These are phyloP conservation scores for Syrphus vitripennis DNA, from an alignment of 2,888 invertebrate species.

Conservation along the genomic window DNA sequence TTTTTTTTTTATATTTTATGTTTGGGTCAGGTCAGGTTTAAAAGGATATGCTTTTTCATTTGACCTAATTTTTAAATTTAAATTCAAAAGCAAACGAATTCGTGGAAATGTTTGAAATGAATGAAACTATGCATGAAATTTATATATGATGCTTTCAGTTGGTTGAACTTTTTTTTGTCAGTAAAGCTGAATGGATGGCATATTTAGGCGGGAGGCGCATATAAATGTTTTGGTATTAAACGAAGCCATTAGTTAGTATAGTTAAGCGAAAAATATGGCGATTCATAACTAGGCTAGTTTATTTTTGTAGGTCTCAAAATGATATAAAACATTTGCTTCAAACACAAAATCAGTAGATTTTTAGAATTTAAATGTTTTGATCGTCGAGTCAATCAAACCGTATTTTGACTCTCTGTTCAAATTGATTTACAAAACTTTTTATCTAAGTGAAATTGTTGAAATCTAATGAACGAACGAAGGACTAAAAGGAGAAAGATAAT, in stretches of 20 bases:
- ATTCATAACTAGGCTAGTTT: no score
- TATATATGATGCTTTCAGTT: no score
- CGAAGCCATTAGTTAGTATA: no score
- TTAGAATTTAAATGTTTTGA: neutral
- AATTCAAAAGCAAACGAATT: neutral
- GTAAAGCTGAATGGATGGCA: no score
- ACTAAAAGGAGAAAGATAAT: neutral
- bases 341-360: neutral
- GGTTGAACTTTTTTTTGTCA: no score
- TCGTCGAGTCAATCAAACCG: neutral
- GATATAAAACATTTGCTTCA: no score
- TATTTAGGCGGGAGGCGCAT: no score
- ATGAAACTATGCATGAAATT: no score
- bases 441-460: slow-evolving; percentile 27
- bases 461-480: slow-evolving; percentile 19
- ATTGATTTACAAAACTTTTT: slow-evolving; percentile 42
- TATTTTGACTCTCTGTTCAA: slow-evolving; percentile 36
- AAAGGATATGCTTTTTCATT: neutral
- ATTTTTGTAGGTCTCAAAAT: no score
- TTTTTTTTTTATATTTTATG: neutral
- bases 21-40: neutral
- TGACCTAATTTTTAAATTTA: neutral
- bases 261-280: no score
- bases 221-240: no score
- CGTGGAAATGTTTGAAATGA: no score